Evolutionary conservation across 1,140 invertebrate genomes (phyloP).

Genomic region (Bombus impatiens): DNA sequence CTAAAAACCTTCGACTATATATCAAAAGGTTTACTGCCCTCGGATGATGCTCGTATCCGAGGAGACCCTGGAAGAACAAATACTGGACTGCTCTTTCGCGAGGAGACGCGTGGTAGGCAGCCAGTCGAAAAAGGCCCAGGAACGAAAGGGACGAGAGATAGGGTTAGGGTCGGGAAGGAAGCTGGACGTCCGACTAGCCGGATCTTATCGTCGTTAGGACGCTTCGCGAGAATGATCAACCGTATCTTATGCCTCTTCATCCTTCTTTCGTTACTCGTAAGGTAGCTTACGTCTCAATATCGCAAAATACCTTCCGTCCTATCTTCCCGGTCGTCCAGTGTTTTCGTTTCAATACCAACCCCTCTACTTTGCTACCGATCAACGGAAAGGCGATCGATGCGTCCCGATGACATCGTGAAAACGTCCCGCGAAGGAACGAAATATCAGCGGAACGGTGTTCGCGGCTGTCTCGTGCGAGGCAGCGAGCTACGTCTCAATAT

Average conservation of each 20-base stretch:
- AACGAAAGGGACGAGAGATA: not conserved
- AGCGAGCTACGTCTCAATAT: conserved; percentile 47
- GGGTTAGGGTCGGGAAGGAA: conserved; percentile 7
- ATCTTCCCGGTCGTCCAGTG: not conserved
- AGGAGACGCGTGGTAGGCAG: conserved; percentile 49
- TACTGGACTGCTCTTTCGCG: conserved; percentile 56
- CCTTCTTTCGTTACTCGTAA: conserved; percentile 72
- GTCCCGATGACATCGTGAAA: not conserved
- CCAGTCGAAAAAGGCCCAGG: conserved; percentile 46
- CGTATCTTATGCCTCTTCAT: conserved; percentile 61
- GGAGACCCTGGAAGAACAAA: conserved; percentile 71
- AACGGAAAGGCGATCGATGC: not conserved
- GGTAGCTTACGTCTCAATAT: conserved; percentile 77
- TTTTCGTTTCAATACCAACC: not conserved
- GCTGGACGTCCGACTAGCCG: conserved; percentile 6
- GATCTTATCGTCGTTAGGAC: conserved; percentile 69
- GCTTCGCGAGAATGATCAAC: conserved; percentile 72
- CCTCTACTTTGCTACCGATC: not conserved
- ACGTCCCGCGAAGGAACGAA: not conserved
- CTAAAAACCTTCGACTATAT: conserved; percentile 83
- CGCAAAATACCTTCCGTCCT: not conserved
- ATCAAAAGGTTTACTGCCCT: conserved; percentile 83
- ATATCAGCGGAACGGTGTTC: conserved; percentile 35
- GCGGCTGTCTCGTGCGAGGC: conserved; percentile 1
- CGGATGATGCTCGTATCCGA: conserved; percentile 76